Conservation (phyloP, 2,888 invertebrate species). For the Platycheirus rosarum region DNA sequence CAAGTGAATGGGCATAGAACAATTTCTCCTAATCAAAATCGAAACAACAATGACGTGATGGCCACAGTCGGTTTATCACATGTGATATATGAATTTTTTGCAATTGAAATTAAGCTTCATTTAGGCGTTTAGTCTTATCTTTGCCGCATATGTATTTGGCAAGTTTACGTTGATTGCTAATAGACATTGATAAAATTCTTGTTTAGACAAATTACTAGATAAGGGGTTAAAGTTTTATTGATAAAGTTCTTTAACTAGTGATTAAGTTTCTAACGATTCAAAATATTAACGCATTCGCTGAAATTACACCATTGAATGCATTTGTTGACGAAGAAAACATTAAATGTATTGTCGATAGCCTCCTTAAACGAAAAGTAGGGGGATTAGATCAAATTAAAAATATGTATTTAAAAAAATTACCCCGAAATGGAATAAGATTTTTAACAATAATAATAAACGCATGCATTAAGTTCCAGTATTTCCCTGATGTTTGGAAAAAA, state of each 20-base stretch:
- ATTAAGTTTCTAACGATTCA: background rate
- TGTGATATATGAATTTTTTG: slow-evolving; percentile 47
- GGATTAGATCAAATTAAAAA: too few species aligned
- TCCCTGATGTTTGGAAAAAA: too few species aligned
- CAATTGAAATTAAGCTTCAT: slow-evolving; percentile 53
- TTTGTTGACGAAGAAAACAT: too few species aligned
- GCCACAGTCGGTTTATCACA: slow-evolving; percentile 15
- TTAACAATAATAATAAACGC: too few species aligned
- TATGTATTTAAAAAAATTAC: too few species aligned
- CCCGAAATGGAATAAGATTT: too few species aligned
- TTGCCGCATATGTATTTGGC: slow-evolving; percentile 10
- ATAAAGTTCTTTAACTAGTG: slow-evolving; percentile 4
- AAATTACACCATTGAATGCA: too few species aligned
- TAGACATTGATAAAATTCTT: slow-evolving; percentile 60
- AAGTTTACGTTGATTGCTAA: background rate
- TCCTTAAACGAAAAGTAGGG: too few species aligned
- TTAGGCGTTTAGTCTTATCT: slow-evolving; percentile 50
- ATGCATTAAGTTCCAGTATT: too few species aligned
- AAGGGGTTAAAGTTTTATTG: slow-evolving; percentile 14
- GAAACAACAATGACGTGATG: slow-evolving; percentile 59
- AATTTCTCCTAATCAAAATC: background rate
- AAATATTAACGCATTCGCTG: too few species aligned
- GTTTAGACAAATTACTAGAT: slow-evolving; percentile 35
- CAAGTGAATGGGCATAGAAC: slow-evolving; percentile 18
- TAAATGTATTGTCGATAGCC: too few species aligned